Evolutionary conservation across 1,140 invertebrate species (phyloP).

Genomic region (Rhyacophila brunnea): DNA sequence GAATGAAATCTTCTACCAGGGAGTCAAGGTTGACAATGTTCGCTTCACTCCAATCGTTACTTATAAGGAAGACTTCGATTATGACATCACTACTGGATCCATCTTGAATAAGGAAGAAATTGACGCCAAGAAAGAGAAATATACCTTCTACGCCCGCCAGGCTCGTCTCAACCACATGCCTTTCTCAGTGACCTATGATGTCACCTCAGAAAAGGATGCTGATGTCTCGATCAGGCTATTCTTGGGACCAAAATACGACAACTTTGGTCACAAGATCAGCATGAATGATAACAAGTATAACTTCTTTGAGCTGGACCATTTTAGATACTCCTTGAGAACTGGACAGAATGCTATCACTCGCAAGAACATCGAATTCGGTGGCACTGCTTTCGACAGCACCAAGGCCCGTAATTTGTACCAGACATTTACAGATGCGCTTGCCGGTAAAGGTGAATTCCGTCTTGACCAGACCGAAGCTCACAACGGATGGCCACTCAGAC

Average conservation of each 20-base stretch:
- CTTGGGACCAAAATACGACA: slow-evolving; percentile 59
- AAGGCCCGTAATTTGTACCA: slow-evolving; percentile 41
- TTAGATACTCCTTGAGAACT: slow-evolving; percentile 51
- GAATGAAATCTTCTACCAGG: slow-evolving; percentile 55
- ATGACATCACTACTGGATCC: background rate
- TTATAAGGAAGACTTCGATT: too few relatives aligned
- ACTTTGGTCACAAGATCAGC: slow-evolving; percentile 47
- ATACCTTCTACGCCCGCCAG: slow-evolving; percentile 46
- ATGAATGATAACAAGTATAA: slow-evolving; percentile 52
- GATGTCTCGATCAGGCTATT: slow-evolving; percentile 56
- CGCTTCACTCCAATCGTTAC: too few relatives aligned
- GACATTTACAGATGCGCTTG: slow-evolving; percentile 45
- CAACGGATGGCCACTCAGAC: slow-evolving; percentile 60
- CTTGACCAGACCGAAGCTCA: slow-evolving; percentile 52
- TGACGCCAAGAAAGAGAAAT: slow-evolving; percentile 13
- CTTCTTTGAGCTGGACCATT: slow-evolving; percentile 60
- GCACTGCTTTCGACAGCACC: slow-evolving; percentile 46
- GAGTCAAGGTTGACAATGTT: slow-evolving; percentile 59
- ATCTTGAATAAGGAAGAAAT: slow-evolving; percentile 38
- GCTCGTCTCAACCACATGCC: slow-evolving; percentile 63
- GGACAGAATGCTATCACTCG: slow-evolving; percentile 60
- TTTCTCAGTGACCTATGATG: slow-evolving; percentile 57
- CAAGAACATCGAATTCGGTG: slow-evolving; percentile 51
- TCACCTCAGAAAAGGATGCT: slow-evolving; percentile 49
- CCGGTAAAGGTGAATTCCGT: slow-evolving; percentile 42